phyloP scores from a whole-genome alignment of 2,113 vertebrate genomes.

The Periophthalmodon schlosseri region DNA sequence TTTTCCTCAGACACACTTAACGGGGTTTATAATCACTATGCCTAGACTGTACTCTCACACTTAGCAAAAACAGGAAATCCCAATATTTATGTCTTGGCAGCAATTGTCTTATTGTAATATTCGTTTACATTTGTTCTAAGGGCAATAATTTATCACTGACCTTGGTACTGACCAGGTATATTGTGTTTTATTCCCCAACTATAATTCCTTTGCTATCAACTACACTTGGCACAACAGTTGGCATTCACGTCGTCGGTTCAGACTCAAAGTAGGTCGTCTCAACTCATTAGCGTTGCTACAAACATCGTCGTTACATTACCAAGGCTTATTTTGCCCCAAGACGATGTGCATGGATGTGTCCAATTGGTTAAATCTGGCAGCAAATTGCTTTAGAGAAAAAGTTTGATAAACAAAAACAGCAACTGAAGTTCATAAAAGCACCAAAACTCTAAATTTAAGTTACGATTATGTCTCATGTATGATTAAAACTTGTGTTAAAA shows the following conservation, averaged over 20 bases:
- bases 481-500: background rate
- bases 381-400: constrained; percentile 53
- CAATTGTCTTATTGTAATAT: background rate
- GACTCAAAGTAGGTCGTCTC: background rate
- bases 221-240: background rate
- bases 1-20: constrained; percentile 42
- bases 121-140: background rate
- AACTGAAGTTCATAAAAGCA: too few relatives aligned
- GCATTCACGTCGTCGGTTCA: background rate
- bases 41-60: background rate
- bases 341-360: background rate
- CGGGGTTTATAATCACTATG: background rate
- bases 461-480: too few relatives aligned
- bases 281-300: background rate
- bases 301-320: constrained; percentile 8
- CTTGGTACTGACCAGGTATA: too few relatives aligned
- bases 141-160: background rate
- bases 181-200: too few relatives aligned
- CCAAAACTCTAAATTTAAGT: too few relatives aligned
- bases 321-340: constrained; percentile 24
- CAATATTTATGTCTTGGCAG: background rate
- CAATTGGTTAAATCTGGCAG: constrained; percentile 12
- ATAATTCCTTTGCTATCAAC: too few relatives aligned
- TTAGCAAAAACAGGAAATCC: constrained; percentile 1
- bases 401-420: constrained; percentile 30